Evolutionary conservation across 2,113 vertebrate species (phyloP).

Genomic region (Oplegnathus fasciatus): DNA sequence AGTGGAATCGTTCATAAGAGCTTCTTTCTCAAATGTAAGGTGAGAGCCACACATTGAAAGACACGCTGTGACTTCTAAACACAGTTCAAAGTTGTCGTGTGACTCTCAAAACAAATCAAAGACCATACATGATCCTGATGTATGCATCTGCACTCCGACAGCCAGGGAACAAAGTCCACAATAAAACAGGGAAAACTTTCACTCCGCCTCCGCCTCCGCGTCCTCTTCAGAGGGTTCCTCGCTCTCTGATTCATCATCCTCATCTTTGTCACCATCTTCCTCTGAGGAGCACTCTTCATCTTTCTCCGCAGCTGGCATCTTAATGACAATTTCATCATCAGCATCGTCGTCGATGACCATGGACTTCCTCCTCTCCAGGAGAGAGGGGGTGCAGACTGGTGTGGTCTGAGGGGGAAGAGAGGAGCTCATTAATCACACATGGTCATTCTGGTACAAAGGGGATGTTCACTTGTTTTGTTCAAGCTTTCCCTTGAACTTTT

Average conservation of each 20-base stretch:
- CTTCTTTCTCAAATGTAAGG: conserved; percentile 1
- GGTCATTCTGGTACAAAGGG: neutral
- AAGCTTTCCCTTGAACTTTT: neutral
- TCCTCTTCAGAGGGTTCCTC: conserved; percentile 47
- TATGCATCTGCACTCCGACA: neutral
- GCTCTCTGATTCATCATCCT: conserved; percentile 14
- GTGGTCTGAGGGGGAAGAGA: conserved; percentile 82
- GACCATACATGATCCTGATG: conserved; percentile 4
- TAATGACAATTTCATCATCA: conserved; percentile 88
- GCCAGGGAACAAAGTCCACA: conserved; percentile 32
- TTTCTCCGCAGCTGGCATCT: conserved; percentile 60
- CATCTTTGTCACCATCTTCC: conserved; percentile 31
- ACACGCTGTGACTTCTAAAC: conserved; percentile 12
- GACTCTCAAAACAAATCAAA: neutral
- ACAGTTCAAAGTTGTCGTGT: conserved; percentile 5
- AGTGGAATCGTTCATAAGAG: neutral
- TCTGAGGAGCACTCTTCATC: conserved; percentile 56
- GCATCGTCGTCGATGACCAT: conserved; percentile 64
- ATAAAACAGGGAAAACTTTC: conserved; percentile 24
- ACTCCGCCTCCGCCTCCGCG: conserved; percentile 36
- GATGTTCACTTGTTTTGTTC: neutral
- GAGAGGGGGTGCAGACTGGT: conserved; percentile 91
- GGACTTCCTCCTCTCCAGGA: conserved; percentile 89
- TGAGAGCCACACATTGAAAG: conserved; percentile 3
- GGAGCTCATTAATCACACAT: neutral